Conservation (phyloP, 2,797 vertebrate genomes). For the Notolabrus celidotus region DNA sequence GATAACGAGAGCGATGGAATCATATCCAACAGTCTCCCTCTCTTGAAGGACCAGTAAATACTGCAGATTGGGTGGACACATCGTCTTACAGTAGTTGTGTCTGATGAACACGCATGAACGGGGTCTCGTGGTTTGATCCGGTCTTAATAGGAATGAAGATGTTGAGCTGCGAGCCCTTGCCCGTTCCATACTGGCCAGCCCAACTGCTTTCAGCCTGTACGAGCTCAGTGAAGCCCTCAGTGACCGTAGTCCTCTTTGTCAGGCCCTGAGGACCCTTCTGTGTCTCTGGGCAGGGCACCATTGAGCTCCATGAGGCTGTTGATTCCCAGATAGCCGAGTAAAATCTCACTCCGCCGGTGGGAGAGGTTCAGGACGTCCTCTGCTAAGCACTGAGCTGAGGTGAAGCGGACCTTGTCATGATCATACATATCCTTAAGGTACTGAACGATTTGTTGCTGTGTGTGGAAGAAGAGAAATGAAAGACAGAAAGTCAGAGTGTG, state of each 20-base stretch:
- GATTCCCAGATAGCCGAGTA: constrained; percentile 92
- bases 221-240: constrained; percentile 14
- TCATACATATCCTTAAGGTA: constrained; percentile 99
- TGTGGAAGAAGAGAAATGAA: constrained; percentile 10
- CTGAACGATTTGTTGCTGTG: constrained; percentile 96
- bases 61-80: constrained; percentile 33
- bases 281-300: constrained; percentile 79
- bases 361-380: constrained; percentile 97
- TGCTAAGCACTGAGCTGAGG: constrained; percentile 87
- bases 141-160: constrained; percentile 10
- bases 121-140: constrained; percentile 39
- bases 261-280: constrained; percentile 47
- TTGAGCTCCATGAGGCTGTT: constrained; percentile 87
- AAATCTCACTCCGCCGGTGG: constrained; percentile 94
- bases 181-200: not conserved
- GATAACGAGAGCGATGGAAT: constrained; percentile 23
- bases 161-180: constrained; percentile 12
- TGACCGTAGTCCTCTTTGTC: constrained; percentile 17
- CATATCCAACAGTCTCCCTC: constrained; percentile 24
- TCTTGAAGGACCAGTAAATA: constrained; percentile 11
- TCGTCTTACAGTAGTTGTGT: constrained; percentile 35
- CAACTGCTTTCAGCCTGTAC: not conserved
- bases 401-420: constrained; percentile 97
- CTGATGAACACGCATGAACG: constrained; percentile 38
- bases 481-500: not conserved